Evolutionary conservation across 2,113 vertebrate species (phyloP).

Genomic region (Daubentonia madagascariensis): DNA sequence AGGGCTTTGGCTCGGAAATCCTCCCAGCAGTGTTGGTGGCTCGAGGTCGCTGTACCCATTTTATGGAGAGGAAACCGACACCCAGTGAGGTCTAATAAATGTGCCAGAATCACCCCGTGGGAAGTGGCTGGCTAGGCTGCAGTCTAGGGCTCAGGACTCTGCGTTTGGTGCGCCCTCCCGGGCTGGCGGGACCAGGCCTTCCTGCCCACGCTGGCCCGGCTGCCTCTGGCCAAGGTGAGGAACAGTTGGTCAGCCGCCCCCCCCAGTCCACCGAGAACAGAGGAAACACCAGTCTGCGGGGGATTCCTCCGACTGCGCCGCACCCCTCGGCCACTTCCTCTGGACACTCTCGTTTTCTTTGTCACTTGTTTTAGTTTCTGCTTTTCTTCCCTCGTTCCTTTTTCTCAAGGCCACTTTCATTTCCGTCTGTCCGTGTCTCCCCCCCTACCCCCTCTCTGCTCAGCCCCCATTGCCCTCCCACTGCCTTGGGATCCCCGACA

Average conservation of each 20-base stretch:
- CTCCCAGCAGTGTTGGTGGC: neutral
- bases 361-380: slow-evolving; percentile 76
- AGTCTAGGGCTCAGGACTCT: neutral
- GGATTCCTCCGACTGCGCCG: slow-evolving; percentile 62
- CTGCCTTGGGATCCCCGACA: neutral
- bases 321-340: slow-evolving; percentile 62
- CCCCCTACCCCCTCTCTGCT: neutral
- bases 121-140: neutral
- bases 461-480: neutral
- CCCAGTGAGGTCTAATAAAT: neutral
- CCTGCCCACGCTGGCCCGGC: neutral
- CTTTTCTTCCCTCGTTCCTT: slow-evolving; percentile 75
- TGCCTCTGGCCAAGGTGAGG: neutral
- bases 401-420: slow-evolving; percentile 74
- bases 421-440: slow-evolving; percentile 55
- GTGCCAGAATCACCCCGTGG: neutral
- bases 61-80: neutral
- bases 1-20: neutral
- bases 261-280: slow-evolving; percentile 8
- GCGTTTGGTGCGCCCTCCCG: accelerated
- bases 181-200: neutral
- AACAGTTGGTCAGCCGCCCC: neutral
- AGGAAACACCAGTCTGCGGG: slow-evolving; percentile 69
- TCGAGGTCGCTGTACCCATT: neutral
- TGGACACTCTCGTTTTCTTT: slow-evolving; percentile 74